Conservation (phyloP, 2,888 invertebrate genomes). For the Spialia ferax region DNA sequence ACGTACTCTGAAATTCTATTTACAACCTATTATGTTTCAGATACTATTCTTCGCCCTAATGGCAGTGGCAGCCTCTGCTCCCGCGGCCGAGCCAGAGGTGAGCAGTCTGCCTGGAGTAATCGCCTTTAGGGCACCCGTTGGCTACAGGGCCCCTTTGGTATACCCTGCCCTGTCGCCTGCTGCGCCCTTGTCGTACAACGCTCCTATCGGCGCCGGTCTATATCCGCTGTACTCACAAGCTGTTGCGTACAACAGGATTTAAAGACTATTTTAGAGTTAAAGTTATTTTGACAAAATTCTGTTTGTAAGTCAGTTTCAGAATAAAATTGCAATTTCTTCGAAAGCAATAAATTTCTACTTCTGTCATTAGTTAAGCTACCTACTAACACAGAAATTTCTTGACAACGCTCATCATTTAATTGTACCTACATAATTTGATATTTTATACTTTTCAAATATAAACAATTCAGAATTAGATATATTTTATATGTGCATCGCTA, state of each 20-base stretch:
- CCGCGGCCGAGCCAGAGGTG: not conserved
- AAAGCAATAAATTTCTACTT: too few relatives aligned
- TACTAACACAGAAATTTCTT: too few relatives aligned
- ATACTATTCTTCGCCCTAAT: not conserved
- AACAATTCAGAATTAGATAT: too few relatives aligned
- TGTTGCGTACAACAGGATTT: not conserved
- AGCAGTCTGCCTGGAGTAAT: not conserved
- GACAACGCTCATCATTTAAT: too few relatives aligned
- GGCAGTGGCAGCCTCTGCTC: not conserved
- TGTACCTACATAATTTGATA: too few relatives aligned
- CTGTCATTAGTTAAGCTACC: too few relatives aligned
- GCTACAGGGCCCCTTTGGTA: slow-evolving; percentile 11
- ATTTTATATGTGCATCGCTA: too few relatives aligned
- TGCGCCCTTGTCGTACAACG: not conserved
- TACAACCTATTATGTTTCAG: not conserved
- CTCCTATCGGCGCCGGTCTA: not conserved
- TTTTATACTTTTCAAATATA: too few relatives aligned
- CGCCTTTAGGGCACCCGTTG: slow-evolving; percentile 1
- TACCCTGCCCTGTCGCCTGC: slow-evolving; percentile 3
- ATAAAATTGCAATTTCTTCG: too few relatives aligned
- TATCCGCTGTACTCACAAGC: not conserved
- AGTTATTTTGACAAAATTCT: too few relatives aligned
- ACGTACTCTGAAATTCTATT: not conserved
- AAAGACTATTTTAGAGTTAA: not conserved
- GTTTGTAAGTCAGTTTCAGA: too few relatives aligned